Evolutionary conservation across 2,113 vertebrate genomes (phyloP).

Genomic region (Sebastes schlegelii): DNA sequence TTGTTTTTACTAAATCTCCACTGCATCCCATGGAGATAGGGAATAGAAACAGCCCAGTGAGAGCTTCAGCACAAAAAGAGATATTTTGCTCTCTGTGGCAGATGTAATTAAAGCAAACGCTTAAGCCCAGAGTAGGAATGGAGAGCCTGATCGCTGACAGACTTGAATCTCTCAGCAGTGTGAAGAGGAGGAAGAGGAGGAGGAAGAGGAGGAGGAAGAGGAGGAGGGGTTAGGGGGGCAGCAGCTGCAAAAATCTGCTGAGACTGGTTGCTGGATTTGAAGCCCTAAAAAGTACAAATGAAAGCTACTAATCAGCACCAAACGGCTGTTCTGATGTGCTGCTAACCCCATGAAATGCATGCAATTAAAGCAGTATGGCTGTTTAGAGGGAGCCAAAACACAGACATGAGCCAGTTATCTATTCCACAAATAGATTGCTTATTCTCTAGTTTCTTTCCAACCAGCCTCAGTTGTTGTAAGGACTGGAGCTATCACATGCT

Average conservation of each 20-base stretch:
- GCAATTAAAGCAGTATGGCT: neutral
- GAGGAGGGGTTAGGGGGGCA: neutral
- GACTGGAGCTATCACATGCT: neutral
- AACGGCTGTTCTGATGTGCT: constrained; percentile 8
- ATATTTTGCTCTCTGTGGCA: constrained; percentile 41
- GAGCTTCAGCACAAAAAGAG: constrained; percentile 34
- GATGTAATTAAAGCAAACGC: constrained; percentile 69
- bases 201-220: constrained; percentile 11
- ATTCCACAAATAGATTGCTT: neutral
- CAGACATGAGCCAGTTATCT: neutral
- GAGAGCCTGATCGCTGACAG: constrained; percentile 44
- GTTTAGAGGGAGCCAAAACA: neutral
- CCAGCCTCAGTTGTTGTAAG: neutral
- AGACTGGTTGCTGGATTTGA: constrained; percentile 29
- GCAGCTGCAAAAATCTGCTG: constrained; percentile 50
- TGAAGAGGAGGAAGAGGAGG: constrained; percentile 9
- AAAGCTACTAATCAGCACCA: neutral
- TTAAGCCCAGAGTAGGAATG: constrained; percentile 45
- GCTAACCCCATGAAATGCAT: neutral
- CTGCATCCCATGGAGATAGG: constrained; percentile 35
- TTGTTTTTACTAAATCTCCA: constrained; percentile 54
- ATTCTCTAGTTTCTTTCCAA: neutral
- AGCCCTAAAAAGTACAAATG: constrained; percentile 12
- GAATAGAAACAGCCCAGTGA: constrained; percentile 15
- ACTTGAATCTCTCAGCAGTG: constrained; percentile 39